phyloP scores from a whole-genome alignment of 2,888 invertebrate genomes.

The Tillus elongatus region DNA sequence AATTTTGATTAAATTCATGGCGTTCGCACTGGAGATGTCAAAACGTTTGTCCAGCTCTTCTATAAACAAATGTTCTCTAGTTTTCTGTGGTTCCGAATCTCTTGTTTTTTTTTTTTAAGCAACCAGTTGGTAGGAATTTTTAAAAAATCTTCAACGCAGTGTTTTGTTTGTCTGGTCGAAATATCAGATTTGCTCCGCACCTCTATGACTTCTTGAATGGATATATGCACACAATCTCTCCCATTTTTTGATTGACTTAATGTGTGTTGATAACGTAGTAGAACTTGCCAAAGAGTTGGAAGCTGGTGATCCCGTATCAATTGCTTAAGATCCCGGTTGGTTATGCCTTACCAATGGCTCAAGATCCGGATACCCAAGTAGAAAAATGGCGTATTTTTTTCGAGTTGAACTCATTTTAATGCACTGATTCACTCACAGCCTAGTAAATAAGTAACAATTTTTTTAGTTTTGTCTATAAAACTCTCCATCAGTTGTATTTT shows the following conservation, averaged over 20 bases:
- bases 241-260: no score
- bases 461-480: not conserved
- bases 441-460: not conserved
- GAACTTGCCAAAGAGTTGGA: slow-evolving; percentile 4
- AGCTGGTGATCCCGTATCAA: not conserved
- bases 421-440: slow-evolving; percentile 2
- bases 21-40: not conserved
- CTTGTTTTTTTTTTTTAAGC: no score
- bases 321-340: no score
- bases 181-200: slow-evolving; percentile 3
- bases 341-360: not conserved
- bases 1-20: not conserved
- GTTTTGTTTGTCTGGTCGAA: slow-evolving; percentile 1
- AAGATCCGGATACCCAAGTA: slow-evolving; percentile 2
- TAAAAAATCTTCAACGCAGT: not conserved
- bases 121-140: not conserved
- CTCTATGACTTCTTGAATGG: slow-evolving; percentile 2
- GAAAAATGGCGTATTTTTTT: slow-evolving; percentile 1
- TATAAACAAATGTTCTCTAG: slow-evolving; percentile 1
- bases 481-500: slow-evolving; percentile 1
- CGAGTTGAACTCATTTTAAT: not conserved
- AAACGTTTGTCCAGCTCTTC: slow-evolving; percentile 2
- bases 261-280: not conserved
- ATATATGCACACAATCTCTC: no score
- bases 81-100: no score